Conservation (phyloP, 2,888 invertebrate species). For the Dioctria rufipes region DNA sequence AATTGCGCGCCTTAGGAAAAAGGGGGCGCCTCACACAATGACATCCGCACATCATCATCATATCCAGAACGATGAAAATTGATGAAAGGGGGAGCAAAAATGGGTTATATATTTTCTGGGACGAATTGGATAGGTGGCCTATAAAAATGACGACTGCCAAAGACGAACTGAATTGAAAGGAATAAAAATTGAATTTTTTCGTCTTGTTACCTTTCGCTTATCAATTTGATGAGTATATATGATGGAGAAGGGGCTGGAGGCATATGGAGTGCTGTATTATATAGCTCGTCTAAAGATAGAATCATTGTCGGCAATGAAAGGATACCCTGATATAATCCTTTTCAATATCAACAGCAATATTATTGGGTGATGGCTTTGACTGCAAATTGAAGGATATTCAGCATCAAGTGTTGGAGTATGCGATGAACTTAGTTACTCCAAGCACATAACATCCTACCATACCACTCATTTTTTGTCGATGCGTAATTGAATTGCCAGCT, state of each 20-base stretch:
- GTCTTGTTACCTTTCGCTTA: constrained; percentile 41
- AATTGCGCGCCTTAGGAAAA: constrained; percentile 38
- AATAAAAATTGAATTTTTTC: constrained; percentile 45
- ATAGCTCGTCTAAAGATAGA: not conserved
- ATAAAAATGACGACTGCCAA: constrained; percentile 52
- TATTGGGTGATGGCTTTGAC: constrained; percentile 49
- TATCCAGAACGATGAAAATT: constrained; percentile 51
- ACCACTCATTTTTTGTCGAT: constrained; percentile 19
- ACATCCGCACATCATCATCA: constrained; percentile 49
- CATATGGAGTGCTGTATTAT: not conserved
- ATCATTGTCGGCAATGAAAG: constrained; percentile 22
- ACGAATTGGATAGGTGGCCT: constrained; percentile 47
- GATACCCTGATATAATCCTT: constrained; percentile 39
- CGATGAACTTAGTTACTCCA: constrained; percentile 16
- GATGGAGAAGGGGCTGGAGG: not conserved
- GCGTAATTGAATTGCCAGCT: constrained; percentile 33
- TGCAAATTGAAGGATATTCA: constrained; percentile 51
- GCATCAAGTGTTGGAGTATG: constrained; percentile 39
- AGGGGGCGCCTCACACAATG: constrained; percentile 18
- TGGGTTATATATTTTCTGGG: constrained; percentile 39
- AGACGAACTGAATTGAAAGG: constrained; percentile 51
- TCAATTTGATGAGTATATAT: constrained; percentile 40
- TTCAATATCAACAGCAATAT: constrained; percentile 46
- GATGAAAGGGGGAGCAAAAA: constrained; percentile 41
- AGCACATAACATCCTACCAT: not conserved